Percentiles rank a stretch among this genome's conserved stretches.
phyloP scores from a whole-genome alignment of 2,797 vertebrate genomes.

The Coregonus sp. region DNA sequence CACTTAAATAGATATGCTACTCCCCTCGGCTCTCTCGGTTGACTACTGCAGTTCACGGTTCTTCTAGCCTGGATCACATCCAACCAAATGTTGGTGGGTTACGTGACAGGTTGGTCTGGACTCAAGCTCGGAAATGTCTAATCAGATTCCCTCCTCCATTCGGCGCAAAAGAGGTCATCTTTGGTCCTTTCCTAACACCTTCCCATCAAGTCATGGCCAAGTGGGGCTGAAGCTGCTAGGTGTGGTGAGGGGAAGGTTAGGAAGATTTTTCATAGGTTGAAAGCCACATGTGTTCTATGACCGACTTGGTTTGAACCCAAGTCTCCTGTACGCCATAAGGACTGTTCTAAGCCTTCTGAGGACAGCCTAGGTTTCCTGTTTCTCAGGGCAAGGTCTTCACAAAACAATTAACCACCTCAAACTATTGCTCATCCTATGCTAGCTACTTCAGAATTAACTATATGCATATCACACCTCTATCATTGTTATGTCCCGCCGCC shows the following conservation, averaged over 20 bases:
- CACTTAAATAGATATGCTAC: no score
- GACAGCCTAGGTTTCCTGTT: background rate
- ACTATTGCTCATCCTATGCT: no score
- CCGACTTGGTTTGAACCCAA: background rate
- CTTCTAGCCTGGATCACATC: conserved; percentile 33
- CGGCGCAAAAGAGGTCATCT: conserved; percentile 69
- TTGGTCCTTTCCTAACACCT: background rate
- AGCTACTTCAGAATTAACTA: no score
- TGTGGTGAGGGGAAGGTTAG: background rate
- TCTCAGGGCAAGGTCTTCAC: background rate
- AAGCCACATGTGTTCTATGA: background rate
- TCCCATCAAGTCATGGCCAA: background rate
- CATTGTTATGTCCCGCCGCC: no score
- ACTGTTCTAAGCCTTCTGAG: background rate
- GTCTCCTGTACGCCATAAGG: background rate
- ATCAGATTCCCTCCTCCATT: conserved; percentile 63
- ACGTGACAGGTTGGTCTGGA: conserved; percentile 64
- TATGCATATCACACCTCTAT: no score
- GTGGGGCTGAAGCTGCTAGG: background rate
- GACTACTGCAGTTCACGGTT: background rate
- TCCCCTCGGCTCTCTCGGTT: no score
- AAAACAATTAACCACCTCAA: no score
- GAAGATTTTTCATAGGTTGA: background rate
- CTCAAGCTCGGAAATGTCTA: conserved; percentile 65
- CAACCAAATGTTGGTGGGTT: conserved; percentile 36